phyloP scores from a whole-genome alignment of 1,140 invertebrate species.

The Tenebrio molitor region DNA sequence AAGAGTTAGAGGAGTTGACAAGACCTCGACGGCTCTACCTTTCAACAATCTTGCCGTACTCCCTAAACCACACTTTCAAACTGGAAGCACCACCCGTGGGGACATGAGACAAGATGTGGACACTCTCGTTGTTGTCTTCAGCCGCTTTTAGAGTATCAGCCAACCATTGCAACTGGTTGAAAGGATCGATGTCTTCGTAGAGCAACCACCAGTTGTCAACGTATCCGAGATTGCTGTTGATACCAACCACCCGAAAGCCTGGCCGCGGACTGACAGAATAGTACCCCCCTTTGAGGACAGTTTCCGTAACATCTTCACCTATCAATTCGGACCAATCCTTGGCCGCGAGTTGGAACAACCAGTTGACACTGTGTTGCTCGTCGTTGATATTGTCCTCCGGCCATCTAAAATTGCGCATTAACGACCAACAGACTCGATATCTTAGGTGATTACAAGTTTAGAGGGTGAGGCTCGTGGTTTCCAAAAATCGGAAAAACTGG shows the following conservation, averaged over 20 bases:
- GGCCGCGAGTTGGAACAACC: slow-evolving; percentile 77
- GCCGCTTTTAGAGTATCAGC: slow-evolving; percentile 76
- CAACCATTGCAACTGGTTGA: slow-evolving; percentile 84
- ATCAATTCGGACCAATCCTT: slow-evolving; percentile 74
- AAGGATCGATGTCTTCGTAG: slow-evolving; percentile 72
- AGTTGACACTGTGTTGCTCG: slow-evolving; percentile 70
- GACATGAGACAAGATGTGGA: slow-evolving; percentile 87
- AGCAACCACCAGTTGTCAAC: slow-evolving; percentile 80
- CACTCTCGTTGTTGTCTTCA: slow-evolving; percentile 78
- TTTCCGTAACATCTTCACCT: slow-evolving; percentile 72
- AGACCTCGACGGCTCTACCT: slow-evolving; percentile 61
- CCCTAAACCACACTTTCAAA: slow-evolving; percentile 75
- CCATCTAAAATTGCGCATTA: slow-evolving; percentile 53
- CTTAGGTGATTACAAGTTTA: slow-evolving; percentile 79
- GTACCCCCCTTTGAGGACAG: slow-evolving; percentile 77
- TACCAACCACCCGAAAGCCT: slow-evolving; percentile 79
- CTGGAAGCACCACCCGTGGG: slow-evolving; percentile 80
- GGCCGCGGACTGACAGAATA: slow-evolving; percentile 75
- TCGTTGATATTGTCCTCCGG: slow-evolving; percentile 51
- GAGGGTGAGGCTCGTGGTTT: slow-evolving; percentile 91
- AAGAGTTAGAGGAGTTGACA: slow-evolving; percentile 52
- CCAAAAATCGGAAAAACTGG: slow-evolving; percentile 82
- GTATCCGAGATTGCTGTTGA: slow-evolving; percentile 84
- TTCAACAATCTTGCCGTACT: slow-evolving; percentile 73
- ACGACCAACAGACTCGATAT: neutral